phyloP scores from a whole-genome alignment of 2,113 vertebrate species.

The Picathartes gymnocephalus region DNA sequence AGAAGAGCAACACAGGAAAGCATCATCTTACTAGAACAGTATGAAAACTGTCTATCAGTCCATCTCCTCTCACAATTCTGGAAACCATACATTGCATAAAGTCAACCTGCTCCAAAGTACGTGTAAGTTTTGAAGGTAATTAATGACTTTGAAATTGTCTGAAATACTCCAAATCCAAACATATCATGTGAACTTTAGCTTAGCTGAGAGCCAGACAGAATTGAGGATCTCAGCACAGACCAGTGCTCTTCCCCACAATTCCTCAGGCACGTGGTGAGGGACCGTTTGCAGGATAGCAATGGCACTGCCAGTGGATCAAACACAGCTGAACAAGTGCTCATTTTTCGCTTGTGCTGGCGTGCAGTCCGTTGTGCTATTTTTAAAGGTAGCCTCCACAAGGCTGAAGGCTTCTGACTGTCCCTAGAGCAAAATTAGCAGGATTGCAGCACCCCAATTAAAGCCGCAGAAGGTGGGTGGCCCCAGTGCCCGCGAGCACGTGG shows the following conservation, averaged over 20 bases:
- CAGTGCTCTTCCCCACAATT: not conserved
- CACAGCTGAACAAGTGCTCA: not conserved
- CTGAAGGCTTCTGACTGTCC: not conserved
- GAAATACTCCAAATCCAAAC: not conserved
- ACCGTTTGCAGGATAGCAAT: accelerated
- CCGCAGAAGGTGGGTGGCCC: accelerated
- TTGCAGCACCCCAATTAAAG: not conserved
- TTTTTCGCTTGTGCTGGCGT: not conserved
- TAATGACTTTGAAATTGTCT: not conserved
- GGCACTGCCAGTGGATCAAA: not conserved
- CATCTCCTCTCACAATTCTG: not conserved
- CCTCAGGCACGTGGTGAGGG: accelerated
- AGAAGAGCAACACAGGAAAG: not conserved
- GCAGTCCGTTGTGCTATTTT: not conserved
- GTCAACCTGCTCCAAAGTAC: not conserved
- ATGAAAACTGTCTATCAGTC: not conserved
- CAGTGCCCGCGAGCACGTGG: accelerated
- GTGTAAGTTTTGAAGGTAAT: not conserved
- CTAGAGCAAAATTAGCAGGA: not conserved
- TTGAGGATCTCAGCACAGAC: accelerated
- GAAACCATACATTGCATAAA: not conserved
- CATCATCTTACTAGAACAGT: not conserved
- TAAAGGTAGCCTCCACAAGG: not conserved
- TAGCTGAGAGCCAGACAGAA: not conserved
- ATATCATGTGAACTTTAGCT: accelerated